phyloP scores from a whole-genome alignment of 2,797 vertebrate genomes.

The Gallinago stenura region DNA sequence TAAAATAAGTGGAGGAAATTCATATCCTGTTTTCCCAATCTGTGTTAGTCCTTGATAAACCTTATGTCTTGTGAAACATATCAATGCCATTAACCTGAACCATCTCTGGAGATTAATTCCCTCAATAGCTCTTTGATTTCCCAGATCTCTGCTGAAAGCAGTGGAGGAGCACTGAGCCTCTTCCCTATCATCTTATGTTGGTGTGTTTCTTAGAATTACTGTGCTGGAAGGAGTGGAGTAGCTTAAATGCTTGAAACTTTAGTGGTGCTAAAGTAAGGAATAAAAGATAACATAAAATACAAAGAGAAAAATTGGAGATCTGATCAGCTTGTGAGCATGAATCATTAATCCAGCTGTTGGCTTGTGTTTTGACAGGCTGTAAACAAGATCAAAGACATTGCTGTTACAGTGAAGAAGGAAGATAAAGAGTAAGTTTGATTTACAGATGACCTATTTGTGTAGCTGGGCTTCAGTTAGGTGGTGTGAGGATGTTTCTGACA shows the following conservation, averaged over 20 bases:
- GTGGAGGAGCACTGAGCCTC: background rate
- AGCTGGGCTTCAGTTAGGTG: background rate
- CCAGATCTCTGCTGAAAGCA: background rate
- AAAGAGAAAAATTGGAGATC: background rate
- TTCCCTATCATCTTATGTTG: fast-evolving
- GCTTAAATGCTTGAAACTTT: background rate
- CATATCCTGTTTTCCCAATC: fast-evolving
- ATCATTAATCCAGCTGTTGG: slow-evolving; percentile 33
- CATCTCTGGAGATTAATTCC: background rate
- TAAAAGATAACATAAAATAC: background rate
- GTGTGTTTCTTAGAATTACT: background rate
- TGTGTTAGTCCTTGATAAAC: background rate
- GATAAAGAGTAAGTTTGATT: slow-evolving; percentile 87
- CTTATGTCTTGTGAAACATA: fast-evolving
- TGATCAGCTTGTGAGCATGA: background rate
- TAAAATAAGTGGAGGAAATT: background rate
- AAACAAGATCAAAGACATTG: slow-evolving; percentile 90
- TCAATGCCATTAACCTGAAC: background rate
- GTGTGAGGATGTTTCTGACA: background rate
- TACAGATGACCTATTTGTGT: background rate
- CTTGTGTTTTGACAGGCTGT: slow-evolving; percentile 84
- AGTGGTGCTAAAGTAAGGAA: background rate
- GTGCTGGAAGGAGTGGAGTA: background rate
- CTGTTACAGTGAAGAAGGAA: slow-evolving; percentile 91
- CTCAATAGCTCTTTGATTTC: background rate